Evolutionary conservation across 2,113 vertebrate species (phyloP), one percentile per base, ranked within the genome.

Genomic region (Sinocyclocheilus anophthalmus): DNA sequence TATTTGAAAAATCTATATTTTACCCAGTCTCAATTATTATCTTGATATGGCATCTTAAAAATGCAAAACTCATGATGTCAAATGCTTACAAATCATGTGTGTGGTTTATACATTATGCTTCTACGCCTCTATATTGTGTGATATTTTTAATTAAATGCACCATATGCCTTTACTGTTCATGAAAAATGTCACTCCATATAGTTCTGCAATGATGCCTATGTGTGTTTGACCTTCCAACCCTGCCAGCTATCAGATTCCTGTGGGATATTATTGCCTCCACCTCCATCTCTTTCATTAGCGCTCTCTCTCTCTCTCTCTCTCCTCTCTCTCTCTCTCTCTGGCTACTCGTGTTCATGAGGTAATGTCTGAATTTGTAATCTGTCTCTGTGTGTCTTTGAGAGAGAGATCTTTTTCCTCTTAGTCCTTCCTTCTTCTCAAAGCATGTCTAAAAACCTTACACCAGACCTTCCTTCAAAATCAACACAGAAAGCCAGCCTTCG

Each of bases 281-380:
- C 70, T 76, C 77, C 73, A 33, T 69, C 63, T 63, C 50, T 72
- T n/a, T 78, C 72, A 22, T 42, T 84, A 24, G 9, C 18, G 18
- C 76, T 72, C 33, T 50, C 76, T 67, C 84, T 67, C 20, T 70
- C 30, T 83, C 72, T 45, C 59, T 79, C 42, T 11, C 24, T 63
- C 76, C 24, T 63, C 76, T 42, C 53, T 50, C 76, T 55, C 84
- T 55, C 30, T 83, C 13, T 65, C 22, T 61, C 24, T 63, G 65
- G 55, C 83, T 79, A 45, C 63, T 57, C 61, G 39, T 67, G 70
- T 53, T 80, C n/a, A 65, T 91, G 89, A 91, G 33, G 57, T 90
- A 91, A 89, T 85, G 89, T 90, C 85, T 93, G 87, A 30, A 75
- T 85, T 87, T 59, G 39, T 88, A 88, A 92, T 91, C 69, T 69